Base-by-base conservation (phyloP, 2,888 invertebrate species). In the Ceriagrion tenellum region DNA sequence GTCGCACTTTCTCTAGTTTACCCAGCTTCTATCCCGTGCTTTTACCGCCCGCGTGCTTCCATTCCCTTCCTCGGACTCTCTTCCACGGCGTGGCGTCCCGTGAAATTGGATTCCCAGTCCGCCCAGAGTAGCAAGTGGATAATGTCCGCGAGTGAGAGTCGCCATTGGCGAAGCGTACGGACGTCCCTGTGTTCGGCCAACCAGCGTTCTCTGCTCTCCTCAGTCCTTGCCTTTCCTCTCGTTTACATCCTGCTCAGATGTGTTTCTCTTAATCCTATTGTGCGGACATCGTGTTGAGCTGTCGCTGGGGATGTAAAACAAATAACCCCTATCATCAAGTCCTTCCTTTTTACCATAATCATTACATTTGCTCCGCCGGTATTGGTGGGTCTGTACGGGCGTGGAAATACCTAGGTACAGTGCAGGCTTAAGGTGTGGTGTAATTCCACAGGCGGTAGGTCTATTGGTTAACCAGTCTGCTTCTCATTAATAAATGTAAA, bases 101-200 rank as follows among this genome's bases (percentile, higher is more conserved):
- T 93, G 93, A 93, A 93, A 93, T 93, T 93, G 91, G 59, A 30
- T 91, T 59, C 59, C 26, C 35, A 16, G 35, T 1, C 40, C 59
- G 56, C 16, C 56, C 55, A n/a, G 89, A 89, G 55, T 55, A 55
- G 89, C 55, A 20, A 55, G 26, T 47, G 89, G 89, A 55, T 55
- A 6, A 89, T 89, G 89, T 13, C n/a, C 88, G 12, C 55, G 35
- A 6, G 26, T 35, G 40, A 40, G 20, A 40, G 88, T 40, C 88
- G 6, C 23, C 47, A 26, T 10, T 26, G 88, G n/a, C 88, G 88
- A 16, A 35, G 30, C 35, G 88, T 40, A 13, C 88, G 88, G 30
- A 30, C 88, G 16, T 40, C 12, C 18, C n/a, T 30, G 88, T 26
- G 2, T 30, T 40, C 88, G n/a, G 0, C 88, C 35, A 30, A 30